Evolutionary conservation across 1,140 invertebrate species (phyloP), one percentile per base, ranked within the genome.

Genomic region (Trichogramma pretiosum): DNA sequence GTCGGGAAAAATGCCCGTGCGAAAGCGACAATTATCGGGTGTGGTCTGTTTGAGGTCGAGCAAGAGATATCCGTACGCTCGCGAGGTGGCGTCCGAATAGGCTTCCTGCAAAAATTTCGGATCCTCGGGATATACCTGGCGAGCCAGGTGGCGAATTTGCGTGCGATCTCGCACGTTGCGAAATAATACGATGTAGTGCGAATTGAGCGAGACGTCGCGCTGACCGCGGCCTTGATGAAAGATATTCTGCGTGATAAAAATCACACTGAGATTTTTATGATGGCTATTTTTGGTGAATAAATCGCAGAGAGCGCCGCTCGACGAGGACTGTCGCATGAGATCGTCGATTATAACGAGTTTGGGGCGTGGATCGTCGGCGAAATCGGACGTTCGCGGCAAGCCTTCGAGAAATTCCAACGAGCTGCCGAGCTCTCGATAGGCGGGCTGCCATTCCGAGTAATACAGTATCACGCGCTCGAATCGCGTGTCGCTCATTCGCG

Each of bases 121-220:
- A 53, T 67, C 62, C 46, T 63, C 61, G 1, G 65, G 63, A 19
- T 23, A 60, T 26, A 65, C 48, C 52, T 65, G 62, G 28, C 63
- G 48, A 0, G 59, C 54, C 10, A 73, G 50, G 48, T 59, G 56
- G 41, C 53, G 45, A 39, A 71, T 68, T 54, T 70, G 65, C 9
- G 61, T 61, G 48, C 48, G 56, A 53, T 70, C 65, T 19, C 64
- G 56, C 3, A 61, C 61, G 52, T 70, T 70, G n/a, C 2, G 33
- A 19, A 37, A 37, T 5, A 17, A 4, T 17, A 16, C 36, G 16
- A 24, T 24, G 10, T 38, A 38, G 16, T 38, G 22, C 3, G 36
- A 21, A n/a, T 38, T 38, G 5, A 38, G 16, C 3, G 21, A 38
- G 3, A 38, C 24, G 13, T 38, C 21, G 22, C 37, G 13, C 21